Evolutionary conservation across 1,140 invertebrate genomes (phyloP).

Genomic region (Steinernema khuongi): DNA sequence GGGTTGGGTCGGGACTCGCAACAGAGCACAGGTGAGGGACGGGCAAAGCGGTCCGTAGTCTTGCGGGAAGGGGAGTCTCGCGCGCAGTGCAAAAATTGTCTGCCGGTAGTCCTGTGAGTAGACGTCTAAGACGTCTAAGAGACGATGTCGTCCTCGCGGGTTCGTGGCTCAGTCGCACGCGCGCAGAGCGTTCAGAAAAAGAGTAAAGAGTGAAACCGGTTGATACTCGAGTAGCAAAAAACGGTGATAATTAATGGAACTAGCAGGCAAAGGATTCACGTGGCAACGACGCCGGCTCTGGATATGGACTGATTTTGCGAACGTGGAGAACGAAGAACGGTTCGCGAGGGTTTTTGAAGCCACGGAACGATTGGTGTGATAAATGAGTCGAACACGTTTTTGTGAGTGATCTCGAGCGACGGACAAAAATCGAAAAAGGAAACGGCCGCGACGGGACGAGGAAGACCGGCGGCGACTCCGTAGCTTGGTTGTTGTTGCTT

Average conservation of each 20-base stretch:
- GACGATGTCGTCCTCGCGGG: conserved; percentile 12
- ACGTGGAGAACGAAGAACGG: not conserved
- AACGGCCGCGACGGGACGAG: not conserved
- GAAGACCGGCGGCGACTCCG: not conserved
- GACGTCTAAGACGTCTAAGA: not conserved
- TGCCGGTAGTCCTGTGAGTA: not conserved
- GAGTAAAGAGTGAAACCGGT: conserved; percentile 15
- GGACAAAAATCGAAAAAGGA: conserved; percentile 2
- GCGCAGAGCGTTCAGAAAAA: not conserved
- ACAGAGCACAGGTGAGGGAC: not conserved
- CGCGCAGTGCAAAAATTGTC: conserved; percentile 15
- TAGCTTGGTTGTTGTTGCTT: not conserved
- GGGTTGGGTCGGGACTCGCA: too few relatives aligned
- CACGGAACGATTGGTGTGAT: not conserved
- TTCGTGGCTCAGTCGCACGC: not conserved
- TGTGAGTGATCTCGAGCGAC: not conserved
- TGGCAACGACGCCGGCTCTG: not conserved
- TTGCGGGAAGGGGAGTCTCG: not conserved
- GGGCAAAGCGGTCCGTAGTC: not conserved
- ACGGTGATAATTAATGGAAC: conserved; percentile 15
- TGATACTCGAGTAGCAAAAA: conserved; percentile 11
- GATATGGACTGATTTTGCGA: conserved; percentile 3
- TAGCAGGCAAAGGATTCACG: conserved; percentile 9
- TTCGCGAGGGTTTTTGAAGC: not conserved
- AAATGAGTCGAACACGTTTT: conserved; percentile 15